Evolutionary conservation across 2,797 vertebrate species (phyloP).

Genomic region (Ibycter americanus): DNA sequence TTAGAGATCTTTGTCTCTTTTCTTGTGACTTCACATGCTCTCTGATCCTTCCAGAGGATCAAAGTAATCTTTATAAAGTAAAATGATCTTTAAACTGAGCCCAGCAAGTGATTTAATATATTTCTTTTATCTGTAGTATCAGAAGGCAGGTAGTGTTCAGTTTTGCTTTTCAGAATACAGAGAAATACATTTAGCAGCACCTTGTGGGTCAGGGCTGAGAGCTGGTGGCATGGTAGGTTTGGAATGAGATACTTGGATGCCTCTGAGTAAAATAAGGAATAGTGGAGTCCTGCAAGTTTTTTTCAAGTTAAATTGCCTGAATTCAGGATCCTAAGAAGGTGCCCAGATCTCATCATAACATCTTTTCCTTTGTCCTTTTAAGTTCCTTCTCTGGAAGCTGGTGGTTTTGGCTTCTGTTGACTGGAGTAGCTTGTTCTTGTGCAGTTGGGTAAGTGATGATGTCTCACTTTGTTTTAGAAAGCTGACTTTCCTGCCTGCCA

Average conservation of each 20-base stretch:
- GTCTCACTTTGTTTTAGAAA: background rate
- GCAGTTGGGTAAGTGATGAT: conserved; percentile 86
- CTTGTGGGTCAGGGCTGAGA: background rate
- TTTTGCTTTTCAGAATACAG: background rate
- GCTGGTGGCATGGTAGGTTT: background rate
- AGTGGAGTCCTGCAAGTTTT: background rate
- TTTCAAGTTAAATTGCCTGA: background rate
- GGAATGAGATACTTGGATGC: background rate
- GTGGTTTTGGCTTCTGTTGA: conserved; percentile 87
- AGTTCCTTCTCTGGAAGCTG: conserved; percentile 80
- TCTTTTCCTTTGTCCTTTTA: background rate
- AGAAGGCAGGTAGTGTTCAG: background rate
- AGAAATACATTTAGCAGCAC: background rate
- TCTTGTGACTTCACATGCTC: background rate
- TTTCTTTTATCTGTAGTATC: background rate
- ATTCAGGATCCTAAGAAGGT: background rate
- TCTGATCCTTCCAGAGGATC: background rate
- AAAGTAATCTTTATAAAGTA: background rate
- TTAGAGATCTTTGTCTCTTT: background rate
- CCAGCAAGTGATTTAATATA: background rate
- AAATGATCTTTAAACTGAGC: background rate
- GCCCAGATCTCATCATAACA: background rate
- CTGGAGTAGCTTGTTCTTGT: conserved; percentile 83
- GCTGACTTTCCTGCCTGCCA: background rate
- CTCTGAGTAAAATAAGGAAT: background rate